phyloP scores from a whole-genome alignment of 2,797 vertebrate genomes.

The Hippoglossus hippoglossus region DNA sequence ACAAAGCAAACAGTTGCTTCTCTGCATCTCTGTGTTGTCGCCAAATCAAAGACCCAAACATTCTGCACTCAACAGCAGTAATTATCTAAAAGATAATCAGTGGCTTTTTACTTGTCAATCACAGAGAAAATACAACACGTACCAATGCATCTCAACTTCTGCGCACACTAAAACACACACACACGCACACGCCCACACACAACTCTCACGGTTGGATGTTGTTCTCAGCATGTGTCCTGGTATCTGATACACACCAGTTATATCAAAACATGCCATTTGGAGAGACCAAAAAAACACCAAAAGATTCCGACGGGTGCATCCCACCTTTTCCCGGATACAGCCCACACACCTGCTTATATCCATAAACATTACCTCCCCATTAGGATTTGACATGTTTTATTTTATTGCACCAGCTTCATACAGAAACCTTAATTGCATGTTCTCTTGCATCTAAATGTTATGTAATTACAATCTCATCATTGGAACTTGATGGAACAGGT shows the following conservation, averaged over 20 bases:
- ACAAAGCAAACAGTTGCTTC: slow-evolving; percentile 30
- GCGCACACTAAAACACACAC: slow-evolving; percentile 4
- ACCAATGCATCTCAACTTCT: slow-evolving; percentile 11
- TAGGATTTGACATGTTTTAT: slow-evolving; percentile 11
- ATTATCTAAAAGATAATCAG: slow-evolving; percentile 71
- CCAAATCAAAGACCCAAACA: slow-evolving; percentile 47
- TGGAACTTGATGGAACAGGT: slow-evolving; percentile 33
- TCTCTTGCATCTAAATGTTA: slow-evolving; percentile 30
- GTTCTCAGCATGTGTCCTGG: slow-evolving; percentile 46
- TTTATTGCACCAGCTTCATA: slow-evolving; percentile 12
- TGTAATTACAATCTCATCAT: slow-evolving; percentile 44
- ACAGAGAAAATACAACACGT: slow-evolving; percentile 24
- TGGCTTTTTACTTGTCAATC: slow-evolving; percentile 66
- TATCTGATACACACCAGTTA: slow-evolving; percentile 52
- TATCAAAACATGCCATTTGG: slow-evolving; percentile 68
- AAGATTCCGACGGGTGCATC: slow-evolving; percentile 2
- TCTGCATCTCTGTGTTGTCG: slow-evolving; percentile 29
- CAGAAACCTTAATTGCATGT: slow-evolving; percentile 50
- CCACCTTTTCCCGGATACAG: slow-evolving; percentile 14
- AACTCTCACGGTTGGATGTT: slow-evolving; percentile 36
- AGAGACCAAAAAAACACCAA: neutral
- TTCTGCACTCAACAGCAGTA: slow-evolving; percentile 49
- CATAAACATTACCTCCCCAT: slow-evolving; percentile 28
- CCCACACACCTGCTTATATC: slow-evolving; percentile 50
- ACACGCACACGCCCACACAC: slow-evolving; percentile 16